A percentile compares a stretch with the other conserved stretches of the same genome.
Conservation (phyloP, 2,113 vertebrate genomes). For the Bubo bubo region DNA sequence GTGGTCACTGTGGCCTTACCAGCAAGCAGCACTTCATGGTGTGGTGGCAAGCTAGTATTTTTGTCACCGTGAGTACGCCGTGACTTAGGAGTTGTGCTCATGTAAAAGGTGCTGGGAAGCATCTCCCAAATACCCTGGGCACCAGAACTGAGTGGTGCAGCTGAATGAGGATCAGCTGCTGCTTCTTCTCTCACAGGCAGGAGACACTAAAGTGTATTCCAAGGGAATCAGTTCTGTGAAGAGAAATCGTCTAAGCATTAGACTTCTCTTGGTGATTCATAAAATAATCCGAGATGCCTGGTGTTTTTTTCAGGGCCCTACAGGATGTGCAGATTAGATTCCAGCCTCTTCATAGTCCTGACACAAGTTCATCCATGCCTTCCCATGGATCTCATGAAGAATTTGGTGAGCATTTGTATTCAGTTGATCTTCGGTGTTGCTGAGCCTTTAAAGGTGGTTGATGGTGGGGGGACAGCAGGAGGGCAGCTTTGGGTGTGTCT, state of each 20-base stretch:
- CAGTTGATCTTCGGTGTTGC: neutral
- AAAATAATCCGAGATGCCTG: neutral
- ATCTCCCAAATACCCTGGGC: rapidly evolving
- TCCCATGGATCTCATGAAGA: conserved; percentile 82
- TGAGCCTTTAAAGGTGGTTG: neutral
- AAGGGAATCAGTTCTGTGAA: neutral
- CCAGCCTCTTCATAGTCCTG: conserved; percentile 85
- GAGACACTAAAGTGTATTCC: neutral
- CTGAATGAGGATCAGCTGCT: neutral
- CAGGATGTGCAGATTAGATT: conserved; percentile 98
- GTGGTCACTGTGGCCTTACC: neutral
- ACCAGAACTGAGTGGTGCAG: neutral
- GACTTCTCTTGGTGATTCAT: neutral
- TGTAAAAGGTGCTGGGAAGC: neutral
- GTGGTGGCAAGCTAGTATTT: neutral
- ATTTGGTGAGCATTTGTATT: conserved; percentile 79
- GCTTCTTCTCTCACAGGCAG: neutral
- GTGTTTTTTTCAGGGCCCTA: conserved; percentile 79
- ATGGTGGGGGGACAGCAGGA: neutral
- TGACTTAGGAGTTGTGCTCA: neutral
- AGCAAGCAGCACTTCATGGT: neutral
- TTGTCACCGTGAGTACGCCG: neutral
- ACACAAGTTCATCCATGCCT: conserved; percentile 74
- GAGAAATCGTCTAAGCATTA: neutral
- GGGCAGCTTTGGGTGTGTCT: neutral